Evolutionary conservation across 2,113 vertebrate species (phyloP), one percentile per base, ranked within the genome.

Genomic region (Amphiprion percula): DNA sequence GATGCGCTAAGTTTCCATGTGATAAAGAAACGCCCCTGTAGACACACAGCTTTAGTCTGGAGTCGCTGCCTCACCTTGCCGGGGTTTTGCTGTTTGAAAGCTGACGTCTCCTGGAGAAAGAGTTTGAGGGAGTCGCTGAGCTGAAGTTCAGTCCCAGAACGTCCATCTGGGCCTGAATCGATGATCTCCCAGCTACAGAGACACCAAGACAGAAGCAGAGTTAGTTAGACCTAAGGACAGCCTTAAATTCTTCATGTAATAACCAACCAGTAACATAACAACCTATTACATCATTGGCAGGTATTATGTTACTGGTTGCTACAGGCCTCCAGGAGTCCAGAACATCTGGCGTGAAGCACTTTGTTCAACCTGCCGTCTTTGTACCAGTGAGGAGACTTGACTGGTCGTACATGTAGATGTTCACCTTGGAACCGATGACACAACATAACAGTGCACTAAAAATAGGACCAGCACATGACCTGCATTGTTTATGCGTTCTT

Each of bases 51-150:
- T 26, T 56, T 39, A 1, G 9, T 60, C 49, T 10, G n/a, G 5
- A n/a, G 0, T n/a, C 12, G 5, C 53, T 11, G 23, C 19, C 88
- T 95, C 94, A 96, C 98, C 97, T 99, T 99, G 77, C 98, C 98
- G 6, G 98, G 98, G 85, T 97, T 99, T 87, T 98, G 97, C 90
- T 98, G 97, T 88, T 98, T 99, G 85, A 99, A 99, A 73, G 96
- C 95, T 24, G 96, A 96, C 54, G 96, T 96, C 95, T 99, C 98
- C 91, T 97, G 95, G 69, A 99, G 95, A 92, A 99, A 97, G 60
- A 96, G 69, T 72, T 90, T 95, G 89, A 97, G 94, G 79, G 96
- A 93, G 88, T 97, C 95, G 79, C 96, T 93, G 89, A 97, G 90
- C 78, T 96, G 96, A 66, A 95, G 94, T 92, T 94, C 96, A 55